Evolutionary conservation across 2,888 invertebrate genomes (phyloP), one percentile per base, ranked within the genome.

Genomic region (Tipula vernalis): DNA sequence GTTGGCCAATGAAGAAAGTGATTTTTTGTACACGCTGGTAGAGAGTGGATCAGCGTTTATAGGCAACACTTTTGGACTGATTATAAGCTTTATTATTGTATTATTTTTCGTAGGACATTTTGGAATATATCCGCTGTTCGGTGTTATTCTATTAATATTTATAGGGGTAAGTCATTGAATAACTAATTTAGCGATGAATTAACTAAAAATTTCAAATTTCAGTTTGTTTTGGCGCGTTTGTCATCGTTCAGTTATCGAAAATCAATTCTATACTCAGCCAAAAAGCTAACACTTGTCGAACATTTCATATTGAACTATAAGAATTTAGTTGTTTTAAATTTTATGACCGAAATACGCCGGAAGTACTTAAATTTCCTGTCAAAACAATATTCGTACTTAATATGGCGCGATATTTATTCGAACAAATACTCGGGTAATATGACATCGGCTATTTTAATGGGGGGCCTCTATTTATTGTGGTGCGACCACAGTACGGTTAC

Each of bases 81-180:
- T 88, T 83, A 8, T 87, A 8, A 86, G 51, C 12, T 41, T 87
- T 3, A 36, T 86, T 0, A 83, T 86, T 28, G 86, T 87, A 3
- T 57, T 87, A 5, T 36, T 87, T 15, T 57, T 86, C 39, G 41
- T 88, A 36, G 85, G 85, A 2, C 36, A 13, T 36, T 87, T 87
- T 13, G 88, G 87, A 39, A 86, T 88, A 5, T 88, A 87, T 87
- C 86, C 88, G 6, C 36, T 87, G 8, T 86, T 87, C 18, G 86
- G 86, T 15, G 36, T 87, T 42, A 86, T 88, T 41, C 87, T 86
- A 85, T 87, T 88, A 71, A 86, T 87, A 28, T 87, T 86, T 15
- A 71, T 87, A 36, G 84, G 86, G 6, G 85, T 87, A 71, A 39
- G 47, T 86, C 15, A 42, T 10, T 51, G 51, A 5, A 39, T 39